Percentiles rank a stretch among this genome's conserved stretches.
These are phyloP conservation scores for Rhinophrynus dorsalis DNA, from an alignment of 2,797 vertebrate species.

Conservation along the genomic window DNA sequence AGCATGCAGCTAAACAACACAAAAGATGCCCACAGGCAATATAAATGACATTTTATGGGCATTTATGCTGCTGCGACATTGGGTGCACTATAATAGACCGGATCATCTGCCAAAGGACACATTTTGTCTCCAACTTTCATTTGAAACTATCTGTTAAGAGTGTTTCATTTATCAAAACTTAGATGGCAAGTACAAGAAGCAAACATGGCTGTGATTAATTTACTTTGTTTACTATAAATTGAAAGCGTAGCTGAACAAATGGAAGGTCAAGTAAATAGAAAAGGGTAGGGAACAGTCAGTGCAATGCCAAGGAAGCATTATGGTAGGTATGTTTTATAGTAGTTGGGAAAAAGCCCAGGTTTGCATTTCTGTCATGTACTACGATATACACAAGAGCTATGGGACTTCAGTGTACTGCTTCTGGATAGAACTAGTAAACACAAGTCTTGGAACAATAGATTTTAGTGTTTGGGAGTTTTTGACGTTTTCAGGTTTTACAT, in stretches of 20 bases:
- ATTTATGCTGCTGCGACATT: neutral
- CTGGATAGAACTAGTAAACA: too few relatives aligned
- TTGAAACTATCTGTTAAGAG: neutral
- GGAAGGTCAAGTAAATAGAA: conserved; percentile 35
- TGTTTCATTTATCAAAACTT: conserved; percentile 9
- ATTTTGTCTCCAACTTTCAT: conserved; percentile 10
- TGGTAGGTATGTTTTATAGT: too few relatives aligned
- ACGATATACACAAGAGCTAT: too few relatives aligned
- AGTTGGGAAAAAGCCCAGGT: too few relatives aligned
- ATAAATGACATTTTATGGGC: conserved; percentile 14
- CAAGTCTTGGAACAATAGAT: too few relatives aligned
- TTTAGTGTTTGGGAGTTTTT: too few relatives aligned
- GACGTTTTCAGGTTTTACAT: too few relatives aligned
- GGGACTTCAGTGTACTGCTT: too few relatives aligned
- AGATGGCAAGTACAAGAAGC: conserved; percentile 24
- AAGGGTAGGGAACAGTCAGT: conserved; percentile 1
- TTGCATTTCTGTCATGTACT: too few relatives aligned
- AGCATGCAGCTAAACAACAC: neutral
- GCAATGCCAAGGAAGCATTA: too few relatives aligned
- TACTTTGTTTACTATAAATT: conserved; percentile 39
- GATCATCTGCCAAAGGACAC: neutral
- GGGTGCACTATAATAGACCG: neutral
- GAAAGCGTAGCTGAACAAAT: conserved; percentile 33
- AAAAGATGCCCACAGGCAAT: neutral
- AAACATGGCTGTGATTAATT: conserved; percentile 19